Conservation (phyloP, 2,797 vertebrate genomes). For the Brotula barbata region DNA sequence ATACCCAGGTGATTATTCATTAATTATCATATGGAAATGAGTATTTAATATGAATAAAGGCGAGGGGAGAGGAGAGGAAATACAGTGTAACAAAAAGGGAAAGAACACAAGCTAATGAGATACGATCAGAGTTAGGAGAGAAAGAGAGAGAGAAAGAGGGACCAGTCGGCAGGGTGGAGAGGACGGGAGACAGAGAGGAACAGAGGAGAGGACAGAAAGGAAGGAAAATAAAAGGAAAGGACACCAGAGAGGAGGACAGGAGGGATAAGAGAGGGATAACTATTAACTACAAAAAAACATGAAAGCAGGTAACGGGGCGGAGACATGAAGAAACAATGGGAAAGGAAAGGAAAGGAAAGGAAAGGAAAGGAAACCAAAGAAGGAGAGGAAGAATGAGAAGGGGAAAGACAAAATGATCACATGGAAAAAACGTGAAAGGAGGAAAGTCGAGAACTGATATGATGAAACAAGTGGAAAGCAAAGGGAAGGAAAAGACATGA, state of each 20-base stretch:
- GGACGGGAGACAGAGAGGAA: background rate
- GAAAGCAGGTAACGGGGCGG: background rate
- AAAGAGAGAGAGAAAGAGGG: constrained; percentile 7
- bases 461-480: no score
- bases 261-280: background rate
- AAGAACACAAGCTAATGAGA: constrained; percentile 67
- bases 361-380: background rate
- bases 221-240: background rate
- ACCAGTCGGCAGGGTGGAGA: constrained; percentile 32
- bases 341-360: background rate
- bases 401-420: no score
- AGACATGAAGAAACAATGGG: background rate
- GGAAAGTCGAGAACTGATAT: no score
- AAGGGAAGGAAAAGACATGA: no score
- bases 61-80: constrained; percentile 53
- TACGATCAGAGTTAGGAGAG: constrained; percentile 56
- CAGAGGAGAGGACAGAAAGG: background rate
- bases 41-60: constrained; percentile 74
- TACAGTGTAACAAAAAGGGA: constrained; percentile 39
- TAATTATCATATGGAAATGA: constrained; percentile 81
- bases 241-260: background rate
- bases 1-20: constrained; percentile 79
- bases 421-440: no score
- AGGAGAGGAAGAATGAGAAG: background rate
- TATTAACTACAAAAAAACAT: background rate